Evolutionary conservation across 2,888 invertebrate species (phyloP), one percentile per base, ranked within the genome.

Genomic region (Acanthococcus lagerstroemiae): DNA sequence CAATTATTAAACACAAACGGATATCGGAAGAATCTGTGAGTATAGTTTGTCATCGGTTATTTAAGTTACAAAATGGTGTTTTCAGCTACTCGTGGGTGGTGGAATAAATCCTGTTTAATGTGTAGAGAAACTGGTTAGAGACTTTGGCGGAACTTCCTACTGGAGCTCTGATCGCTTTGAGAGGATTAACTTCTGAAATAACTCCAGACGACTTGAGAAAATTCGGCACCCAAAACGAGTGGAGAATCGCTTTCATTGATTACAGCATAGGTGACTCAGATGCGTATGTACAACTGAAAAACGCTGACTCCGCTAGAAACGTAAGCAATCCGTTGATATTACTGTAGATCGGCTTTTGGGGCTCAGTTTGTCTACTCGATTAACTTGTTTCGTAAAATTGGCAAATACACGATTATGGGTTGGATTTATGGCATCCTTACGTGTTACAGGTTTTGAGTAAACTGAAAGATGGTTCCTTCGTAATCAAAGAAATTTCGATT

Each of bases 141-240:
- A n/a, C n/a, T n/a, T n/a, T 72, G 74, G 68, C 74, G 75, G 68
- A 65, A 58, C 65, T 66, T 17, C 68, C 67, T 67, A 70, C 55
- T 37, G 90, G 90, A 30, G 83, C 88, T 1, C 81, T 91, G 25
- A 75, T 94, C 19, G 82, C 85, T 71, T 82, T 93, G 71, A 80
- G 80, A 30, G 84, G 85, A 12, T 78, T 83, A 21, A 78, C 81
- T 2, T 82, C 83, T 15, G 82, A 80, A 45, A 78, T 80, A 73
- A 78, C 83, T 1, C 79, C 90, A 30, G 90, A 92, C 74, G 81
- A 84, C 70, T 82, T 94, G 25, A 90, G 86, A 73, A 82, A 83
- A 66, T 83, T 84, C 48, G 78, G 93, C 4, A 76, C 76, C n/a
- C 78, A 63, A 54, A 12, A 81, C 69, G 82, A 80, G 52, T 76